Evolutionary conservation across 2,888 invertebrate genomes (phyloP), one percentile per base, ranked within the genome.

Genomic region (Arctia plantaginis): DNA sequence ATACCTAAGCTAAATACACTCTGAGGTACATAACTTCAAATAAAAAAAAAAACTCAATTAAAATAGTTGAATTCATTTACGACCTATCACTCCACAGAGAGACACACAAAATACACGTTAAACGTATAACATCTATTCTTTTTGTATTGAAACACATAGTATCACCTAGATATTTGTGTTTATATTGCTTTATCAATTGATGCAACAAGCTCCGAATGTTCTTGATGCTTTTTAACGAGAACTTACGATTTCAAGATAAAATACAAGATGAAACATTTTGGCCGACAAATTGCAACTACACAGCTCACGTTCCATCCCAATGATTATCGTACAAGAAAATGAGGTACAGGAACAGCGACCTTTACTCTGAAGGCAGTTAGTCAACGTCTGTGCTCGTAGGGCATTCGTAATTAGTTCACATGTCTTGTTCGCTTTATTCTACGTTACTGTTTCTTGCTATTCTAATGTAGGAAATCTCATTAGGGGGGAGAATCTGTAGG

Each of bases 321-420:
- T 68, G 3, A 18, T 67, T 7, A 51, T 10, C 18, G 23, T 51
- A 18, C 20, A 51, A 44, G 15, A 10, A 64, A 64, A 41, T 18
- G 13, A 30, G 15, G 64, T 7, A 1, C 51, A 23, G 65, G 73
- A 73, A 73, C 18, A 65, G 68, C n/a, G 3, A 18, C 15, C 68
- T n/a, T 51, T 30, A 64, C 33, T 23, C 20, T 20, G 64, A 73
- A 23, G 39, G 68, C 73, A 73, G 73, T 73, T 73, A 69, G 68
- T 73, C 73, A 73, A 73, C 68, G 73, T 73, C 73, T 73, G 73
- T 39, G 68, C 13, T 65, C 51, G 72, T 69, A 69, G 51, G 73
- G 73, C 68, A 69, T 51, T 73, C 64, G 73, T 73, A 73, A 73
- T 68, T 73, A 73, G 73, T 73, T 41, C 69, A 73, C 73, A 73